Conservation (phyloP, 2,797 vertebrate species). For the Rhinoraja longicauda region DNA sequence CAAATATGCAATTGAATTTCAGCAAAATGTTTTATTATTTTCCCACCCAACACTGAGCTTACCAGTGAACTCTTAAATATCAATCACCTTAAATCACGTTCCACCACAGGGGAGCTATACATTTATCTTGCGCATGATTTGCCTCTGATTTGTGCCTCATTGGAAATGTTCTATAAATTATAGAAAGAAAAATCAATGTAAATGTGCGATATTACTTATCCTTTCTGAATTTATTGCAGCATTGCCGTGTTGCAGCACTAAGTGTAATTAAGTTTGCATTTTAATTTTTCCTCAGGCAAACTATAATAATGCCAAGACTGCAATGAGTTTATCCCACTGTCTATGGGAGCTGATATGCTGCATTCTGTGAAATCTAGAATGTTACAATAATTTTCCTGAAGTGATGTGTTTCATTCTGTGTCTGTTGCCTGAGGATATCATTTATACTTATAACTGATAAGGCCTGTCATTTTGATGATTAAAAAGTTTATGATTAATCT, state of each 20-base stretch:
- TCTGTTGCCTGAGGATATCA: not conserved
- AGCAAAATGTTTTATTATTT: not conserved
- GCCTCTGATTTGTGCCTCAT: constrained; percentile 3
- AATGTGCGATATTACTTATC: constrained; percentile 4
- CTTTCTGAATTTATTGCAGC: not conserved
- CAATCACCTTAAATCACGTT: constrained; percentile 14
- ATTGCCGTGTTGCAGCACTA: not conserved
- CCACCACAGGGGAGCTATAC: not conserved
- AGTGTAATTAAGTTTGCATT: constrained; percentile 30
- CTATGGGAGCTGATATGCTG: not conserved
- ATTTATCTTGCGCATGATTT: constrained; percentile 13
- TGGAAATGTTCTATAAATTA: constrained; percentile 18
- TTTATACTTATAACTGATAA: not conserved
- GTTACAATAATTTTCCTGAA: constrained; percentile 9
- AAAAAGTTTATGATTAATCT: not conserved
- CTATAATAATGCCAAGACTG: not conserved
- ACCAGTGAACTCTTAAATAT: constrained; percentile 32
- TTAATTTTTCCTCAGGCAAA: constrained; percentile 34
- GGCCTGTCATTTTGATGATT: not conserved
- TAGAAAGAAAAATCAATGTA: constrained; percentile 30
- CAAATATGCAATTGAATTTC: constrained; percentile 32
- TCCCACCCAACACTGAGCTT: not conserved
- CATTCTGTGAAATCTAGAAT: not conserved
- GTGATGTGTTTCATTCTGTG: not conserved
- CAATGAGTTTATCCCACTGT: constrained; percentile 15